These are phyloP conservation scores for Polietes domitor DNA, from an alignment of 2,888 invertebrate species.

Conservation along the genomic window DNA sequence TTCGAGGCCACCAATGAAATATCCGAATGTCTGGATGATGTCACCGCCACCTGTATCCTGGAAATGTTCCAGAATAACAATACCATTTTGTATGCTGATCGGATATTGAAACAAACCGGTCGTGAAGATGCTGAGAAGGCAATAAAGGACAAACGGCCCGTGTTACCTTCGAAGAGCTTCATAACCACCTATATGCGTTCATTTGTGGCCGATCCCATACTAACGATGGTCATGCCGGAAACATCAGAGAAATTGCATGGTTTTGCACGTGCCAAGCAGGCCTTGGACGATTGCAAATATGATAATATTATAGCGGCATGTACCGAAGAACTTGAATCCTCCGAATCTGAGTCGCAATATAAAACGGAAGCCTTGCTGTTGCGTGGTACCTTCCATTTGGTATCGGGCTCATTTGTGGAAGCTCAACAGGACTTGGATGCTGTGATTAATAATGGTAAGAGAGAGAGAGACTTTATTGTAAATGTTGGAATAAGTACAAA, in stretches of 20 bases:
- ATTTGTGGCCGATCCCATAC: conserved; percentile 92
- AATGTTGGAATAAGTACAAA: too few relatives aligned
- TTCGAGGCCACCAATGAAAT: conserved; percentile 91
- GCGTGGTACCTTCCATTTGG: conserved; percentile 91
- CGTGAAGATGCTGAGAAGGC: conserved; percentile 88
- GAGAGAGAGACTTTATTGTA: not conserved
- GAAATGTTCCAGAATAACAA: conserved; percentile 93
- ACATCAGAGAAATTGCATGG: conserved; percentile 81
- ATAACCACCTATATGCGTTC: conserved; percentile 93
- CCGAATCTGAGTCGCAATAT: conserved; percentile 84
- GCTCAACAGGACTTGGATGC: conserved; percentile 87
- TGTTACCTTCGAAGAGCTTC: conserved; percentile 92
- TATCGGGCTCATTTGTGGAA: conserved; percentile 88
- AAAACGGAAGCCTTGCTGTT: conserved; percentile 89
- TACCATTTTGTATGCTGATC: conserved; percentile 91
- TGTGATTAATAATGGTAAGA: conserved; percentile 84
- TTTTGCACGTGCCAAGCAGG: conserved; percentile 87
- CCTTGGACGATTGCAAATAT: conserved; percentile 87
- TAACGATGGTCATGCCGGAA: conserved; percentile 81
- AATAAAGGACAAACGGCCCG: conserved; percentile 85
- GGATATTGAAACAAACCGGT: conserved; percentile 88
- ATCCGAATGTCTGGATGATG: conserved; percentile 92
- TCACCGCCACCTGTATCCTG: conserved; percentile 94
- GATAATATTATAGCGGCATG: conserved; percentile 90
- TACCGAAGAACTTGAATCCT: conserved; percentile 87